These are phyloP conservation scores for Nasonia longicornis DNA, from an alignment of 1,140 invertebrate genomes.

Conservation along the genomic window DNA sequence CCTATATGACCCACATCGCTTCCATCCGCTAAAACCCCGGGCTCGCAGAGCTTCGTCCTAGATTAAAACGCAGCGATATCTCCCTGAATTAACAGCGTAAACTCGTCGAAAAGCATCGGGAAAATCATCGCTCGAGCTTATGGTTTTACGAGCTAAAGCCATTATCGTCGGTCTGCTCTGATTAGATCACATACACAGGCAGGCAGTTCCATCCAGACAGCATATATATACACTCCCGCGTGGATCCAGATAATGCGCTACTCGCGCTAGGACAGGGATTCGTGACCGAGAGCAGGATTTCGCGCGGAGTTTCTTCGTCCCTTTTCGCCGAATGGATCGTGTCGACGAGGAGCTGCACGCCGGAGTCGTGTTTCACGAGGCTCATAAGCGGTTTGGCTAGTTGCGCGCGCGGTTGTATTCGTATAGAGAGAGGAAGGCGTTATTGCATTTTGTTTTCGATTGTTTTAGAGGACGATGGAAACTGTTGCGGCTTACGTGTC, in stretches of 20 bases:
- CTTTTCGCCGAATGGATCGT: slow-evolving; percentile 34
- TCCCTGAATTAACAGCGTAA: not conserved
- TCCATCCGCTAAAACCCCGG: not conserved
- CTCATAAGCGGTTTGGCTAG: slow-evolving; percentile 9
- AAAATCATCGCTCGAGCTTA: slow-evolving; percentile 47
- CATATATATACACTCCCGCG: slow-evolving; percentile 37
- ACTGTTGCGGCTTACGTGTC: not conserved
- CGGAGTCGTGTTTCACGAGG: slow-evolving; percentile 37
- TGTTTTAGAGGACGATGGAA: not conserved
- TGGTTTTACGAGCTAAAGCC: slow-evolving; percentile 58
- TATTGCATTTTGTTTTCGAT: slow-evolving; percentile 19
- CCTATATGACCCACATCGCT: not conserved
- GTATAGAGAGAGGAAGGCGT: not conserved
- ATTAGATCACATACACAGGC: slow-evolving; percentile 56
- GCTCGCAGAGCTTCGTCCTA: not conserved
- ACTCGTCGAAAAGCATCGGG: slow-evolving; percentile 31
- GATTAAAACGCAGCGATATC: not conserved
- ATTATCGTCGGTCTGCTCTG: slow-evolving; percentile 53
- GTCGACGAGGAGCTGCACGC: slow-evolving; percentile 2
- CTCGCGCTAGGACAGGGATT: slow-evolving; percentile 14
- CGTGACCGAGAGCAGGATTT: slow-evolving; percentile 35
- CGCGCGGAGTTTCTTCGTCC: slow-evolving; percentile 1
- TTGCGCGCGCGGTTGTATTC: too few species aligned
- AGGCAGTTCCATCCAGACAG: not conserved
- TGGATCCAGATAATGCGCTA: slow-evolving; percentile 45